A percentile compares a stretch with the other conserved stretches of the same genome.
These are phyloP conservation scores for Cuniculus paca DNA, from an alignment of 2,797 vertebrate genomes.

Conservation along the genomic window DNA sequence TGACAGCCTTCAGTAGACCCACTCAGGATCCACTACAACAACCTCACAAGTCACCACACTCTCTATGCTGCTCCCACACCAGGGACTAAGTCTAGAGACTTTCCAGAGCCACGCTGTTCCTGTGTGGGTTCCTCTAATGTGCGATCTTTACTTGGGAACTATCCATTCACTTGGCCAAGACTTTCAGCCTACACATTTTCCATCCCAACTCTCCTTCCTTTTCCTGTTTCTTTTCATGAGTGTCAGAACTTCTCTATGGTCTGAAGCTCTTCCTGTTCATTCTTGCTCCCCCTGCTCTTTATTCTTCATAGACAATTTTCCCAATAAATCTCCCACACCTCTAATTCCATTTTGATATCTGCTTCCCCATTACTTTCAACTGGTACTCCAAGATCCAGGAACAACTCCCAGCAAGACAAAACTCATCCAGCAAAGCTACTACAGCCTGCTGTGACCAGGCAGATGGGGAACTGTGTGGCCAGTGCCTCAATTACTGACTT, in stretches of 20 bases:
- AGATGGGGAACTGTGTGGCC: neutral
- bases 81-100: neutral
- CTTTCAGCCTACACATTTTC: neutral
- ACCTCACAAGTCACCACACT: rapidly evolving
- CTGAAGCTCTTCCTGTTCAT: neutral
- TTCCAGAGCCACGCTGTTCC: neutral
- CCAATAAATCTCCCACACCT: neutral
- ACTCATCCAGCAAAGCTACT: neutral
- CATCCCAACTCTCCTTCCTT: neutral
- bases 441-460: neutral
- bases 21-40: neutral
- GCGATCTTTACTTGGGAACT: neutral
- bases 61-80: neutral
- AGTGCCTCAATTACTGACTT: neutral
- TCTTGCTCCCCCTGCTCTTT: neutral
- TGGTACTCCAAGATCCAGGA: neutral
- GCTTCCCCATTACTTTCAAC: neutral
- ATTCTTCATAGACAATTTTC: neutral
- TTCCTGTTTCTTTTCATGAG: neutral
- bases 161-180: neutral
- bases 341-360: neutral
- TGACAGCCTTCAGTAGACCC: neutral
- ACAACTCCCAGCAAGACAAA: neutral
- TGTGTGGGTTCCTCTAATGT: neutral
- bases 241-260: neutral